phyloP scores from a whole-genome alignment of 64 coral and sea anemone species.

The Astreopora myriophthalma region DNA sequence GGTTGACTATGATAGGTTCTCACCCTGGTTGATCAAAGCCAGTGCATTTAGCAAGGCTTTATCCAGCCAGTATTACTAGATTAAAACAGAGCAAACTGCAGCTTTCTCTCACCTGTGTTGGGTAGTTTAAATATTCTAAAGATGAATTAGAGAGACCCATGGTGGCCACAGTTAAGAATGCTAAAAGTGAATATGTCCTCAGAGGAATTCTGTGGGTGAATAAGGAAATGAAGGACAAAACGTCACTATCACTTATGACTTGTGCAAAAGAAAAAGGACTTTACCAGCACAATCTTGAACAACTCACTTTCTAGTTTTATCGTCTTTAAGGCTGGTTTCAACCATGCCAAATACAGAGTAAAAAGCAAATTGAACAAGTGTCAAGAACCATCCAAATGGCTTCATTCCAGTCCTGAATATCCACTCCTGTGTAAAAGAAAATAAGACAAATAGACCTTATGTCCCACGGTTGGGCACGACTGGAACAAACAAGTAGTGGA shows the following conservation, averaged over 20 bases:
- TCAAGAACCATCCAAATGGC: conserved; percentile 96
- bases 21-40: no score
- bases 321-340: conserved; percentile 65
- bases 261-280: not conserved
- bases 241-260: not conserved
- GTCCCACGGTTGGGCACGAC: no score
- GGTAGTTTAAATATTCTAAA: conserved; percentile 94
- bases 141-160: conserved; percentile 97
- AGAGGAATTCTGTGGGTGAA: conserved; percentile 81
- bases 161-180: conserved; percentile 91
- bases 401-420: conserved; percentile 97
- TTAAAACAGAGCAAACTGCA: not conserved
- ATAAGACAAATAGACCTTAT: no score
- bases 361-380: conserved; percentile 90
- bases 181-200: conserved; percentile 78
- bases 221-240: not conserved
- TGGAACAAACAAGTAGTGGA: no score
- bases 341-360: conserved; percentile 93
- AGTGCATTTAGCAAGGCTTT: no score
- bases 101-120: conserved; percentile 74
- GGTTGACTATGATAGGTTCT: no score
- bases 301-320: conserved; percentile 86
- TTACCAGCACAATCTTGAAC: not conserved
- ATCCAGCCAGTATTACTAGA: no score
- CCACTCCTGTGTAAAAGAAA: conserved; percentile 76